Percentiles rank a stretch among this genome's conserved stretches.
Evolutionary conservation across 2,113 vertebrate genomes (phyloP).

Genomic region (Silurus glanis): DNA sequence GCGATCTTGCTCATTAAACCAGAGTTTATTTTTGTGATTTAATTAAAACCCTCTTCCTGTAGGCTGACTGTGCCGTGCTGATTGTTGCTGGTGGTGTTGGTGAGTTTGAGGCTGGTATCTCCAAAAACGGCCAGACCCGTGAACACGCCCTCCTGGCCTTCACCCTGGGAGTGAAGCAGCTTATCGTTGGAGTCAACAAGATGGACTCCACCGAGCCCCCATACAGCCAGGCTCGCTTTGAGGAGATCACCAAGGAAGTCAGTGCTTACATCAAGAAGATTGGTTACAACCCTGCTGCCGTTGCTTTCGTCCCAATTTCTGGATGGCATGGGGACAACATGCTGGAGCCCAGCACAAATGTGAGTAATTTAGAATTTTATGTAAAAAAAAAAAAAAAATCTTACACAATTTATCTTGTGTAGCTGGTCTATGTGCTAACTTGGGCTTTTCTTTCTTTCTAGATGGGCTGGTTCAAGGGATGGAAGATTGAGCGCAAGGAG

Average conservation of each 20-base stretch:
- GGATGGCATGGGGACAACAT: conserved; percentile 72
- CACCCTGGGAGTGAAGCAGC: conserved; percentile 77
- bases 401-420: too few species aligned
- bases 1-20: too few species aligned
- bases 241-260: conserved; percentile 70
- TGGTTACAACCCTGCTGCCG: conserved; percentile 66
- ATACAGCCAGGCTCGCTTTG: conserved; percentile 64
- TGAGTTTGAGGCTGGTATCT: conserved; percentile 81
- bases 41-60: too few species aligned
- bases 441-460: conserved; percentile 22
- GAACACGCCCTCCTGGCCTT: conserved; percentile 79
- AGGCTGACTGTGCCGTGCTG: conserved; percentile 80
- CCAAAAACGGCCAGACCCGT: conserved; percentile 80
- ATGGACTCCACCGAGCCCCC: conserved; percentile 70
- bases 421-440: background rate
- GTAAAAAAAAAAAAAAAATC: too few species aligned
- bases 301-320: conserved; percentile 69
- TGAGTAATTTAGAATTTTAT: conserved; percentile 39
- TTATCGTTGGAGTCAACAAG: conserved; percentile 69
- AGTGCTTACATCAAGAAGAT: conserved; percentile 71
- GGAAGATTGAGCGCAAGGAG: conserved; percentile 77
- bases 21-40: too few species aligned
- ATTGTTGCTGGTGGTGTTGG: conserved; percentile 78
- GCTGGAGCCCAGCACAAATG: conserved; percentile 65
- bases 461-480: conserved; percentile 79